Percentiles rank a stretch among this genome's conserved stretches.
These are phyloP conservation scores for Archips crataeganus DNA, from an alignment of 2,888 invertebrate species.

Conservation along the genomic window DNA sequence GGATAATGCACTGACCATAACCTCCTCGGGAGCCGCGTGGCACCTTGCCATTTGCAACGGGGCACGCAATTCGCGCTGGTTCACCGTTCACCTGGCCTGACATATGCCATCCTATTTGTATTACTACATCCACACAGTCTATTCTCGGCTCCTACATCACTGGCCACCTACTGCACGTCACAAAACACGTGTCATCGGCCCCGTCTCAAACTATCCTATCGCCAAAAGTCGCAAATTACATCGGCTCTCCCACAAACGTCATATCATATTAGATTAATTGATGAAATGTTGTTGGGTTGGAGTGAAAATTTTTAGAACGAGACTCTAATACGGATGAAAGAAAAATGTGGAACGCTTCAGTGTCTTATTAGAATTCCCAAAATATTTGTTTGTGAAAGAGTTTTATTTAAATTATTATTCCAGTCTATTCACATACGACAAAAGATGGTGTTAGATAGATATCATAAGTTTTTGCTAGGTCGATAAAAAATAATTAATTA, in stretches of 20 bases:
- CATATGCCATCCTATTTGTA: slow-evolving; percentile 51
- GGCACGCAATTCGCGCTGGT: slow-evolving; percentile 44
- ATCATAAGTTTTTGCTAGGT: background rate
- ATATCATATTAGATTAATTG: slow-evolving; percentile 30
- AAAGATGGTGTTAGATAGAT: background rate
- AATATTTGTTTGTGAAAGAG: background rate
- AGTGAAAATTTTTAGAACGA: slow-evolving; percentile 10
- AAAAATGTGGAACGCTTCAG: background rate
- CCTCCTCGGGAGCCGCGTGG: slow-evolving; percentile 49
- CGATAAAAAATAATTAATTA: background rate
- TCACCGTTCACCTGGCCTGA: slow-evolving; percentile 70
- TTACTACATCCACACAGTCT: slow-evolving; percentile 54
- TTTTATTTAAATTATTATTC: background rate
- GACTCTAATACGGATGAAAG: slow-evolving; percentile 2
- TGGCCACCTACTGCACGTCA: slow-evolving; percentile 68
- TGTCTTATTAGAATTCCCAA: background rate
- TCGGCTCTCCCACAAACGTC: slow-evolving; percentile 31
- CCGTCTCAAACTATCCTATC: slow-evolving; percentile 51
- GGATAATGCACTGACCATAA: slow-evolving; percentile 58
- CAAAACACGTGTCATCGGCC: slow-evolving; percentile 72
- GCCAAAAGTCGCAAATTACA: slow-evolving; percentile 48
- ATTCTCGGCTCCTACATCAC: slow-evolving; percentile 74
- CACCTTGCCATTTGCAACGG: slow-evolving; percentile 58
- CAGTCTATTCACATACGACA: background rate
- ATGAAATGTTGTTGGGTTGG: slow-evolving; percentile 16